Evolutionary conservation across 2,888 invertebrate genomes (phyloP).

Genomic region (Parnassius apollo): DNA sequence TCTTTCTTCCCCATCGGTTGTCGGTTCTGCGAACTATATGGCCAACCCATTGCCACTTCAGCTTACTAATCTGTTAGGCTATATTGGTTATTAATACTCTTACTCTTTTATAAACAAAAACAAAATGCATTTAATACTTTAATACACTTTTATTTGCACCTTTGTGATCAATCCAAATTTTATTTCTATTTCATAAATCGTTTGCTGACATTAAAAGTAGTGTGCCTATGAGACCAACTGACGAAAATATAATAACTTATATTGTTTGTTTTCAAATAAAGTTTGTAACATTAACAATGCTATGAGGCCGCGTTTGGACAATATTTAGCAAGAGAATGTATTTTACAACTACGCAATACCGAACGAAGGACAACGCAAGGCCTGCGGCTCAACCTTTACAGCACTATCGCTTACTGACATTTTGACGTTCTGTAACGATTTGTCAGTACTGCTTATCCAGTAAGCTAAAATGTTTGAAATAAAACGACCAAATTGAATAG

Average conservation of each 20-base stretch:
- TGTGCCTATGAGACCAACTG: not conserved
- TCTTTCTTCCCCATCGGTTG: no score
- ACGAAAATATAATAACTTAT: not conserved
- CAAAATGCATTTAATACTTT: not conserved
- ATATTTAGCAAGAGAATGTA: slow-evolving; percentile 44
- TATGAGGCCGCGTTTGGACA: slow-evolving; percentile 29
- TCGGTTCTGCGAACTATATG: no score
- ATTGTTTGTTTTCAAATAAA: slow-evolving; percentile 33
- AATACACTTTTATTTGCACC: not conserved
- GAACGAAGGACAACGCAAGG: slow-evolving; percentile 39
- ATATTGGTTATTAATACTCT: no score
- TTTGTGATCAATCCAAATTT: not conserved
- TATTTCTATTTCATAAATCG: not conserved
- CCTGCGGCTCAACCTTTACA: slow-evolving; percentile 43
- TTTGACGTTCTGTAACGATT: slow-evolving; percentile 32
- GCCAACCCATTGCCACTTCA: no score
- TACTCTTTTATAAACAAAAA: not conserved
- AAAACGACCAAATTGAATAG: slow-evolving; percentile 39
- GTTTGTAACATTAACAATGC: slow-evolving; percentile 36
- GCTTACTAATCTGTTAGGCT: no score
- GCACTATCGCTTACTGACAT: slow-evolving; percentile 40
- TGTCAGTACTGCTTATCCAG: not conserved
- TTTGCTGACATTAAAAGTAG: not conserved
- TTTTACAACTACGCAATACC: slow-evolving; percentile 34
- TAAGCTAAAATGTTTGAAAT: slow-evolving; percentile 20